Evolutionary conservation across 2,888 invertebrate genomes (phyloP), one percentile per base, ranked within the genome.

Genomic region (Torymus aiolomorphi): DNA sequence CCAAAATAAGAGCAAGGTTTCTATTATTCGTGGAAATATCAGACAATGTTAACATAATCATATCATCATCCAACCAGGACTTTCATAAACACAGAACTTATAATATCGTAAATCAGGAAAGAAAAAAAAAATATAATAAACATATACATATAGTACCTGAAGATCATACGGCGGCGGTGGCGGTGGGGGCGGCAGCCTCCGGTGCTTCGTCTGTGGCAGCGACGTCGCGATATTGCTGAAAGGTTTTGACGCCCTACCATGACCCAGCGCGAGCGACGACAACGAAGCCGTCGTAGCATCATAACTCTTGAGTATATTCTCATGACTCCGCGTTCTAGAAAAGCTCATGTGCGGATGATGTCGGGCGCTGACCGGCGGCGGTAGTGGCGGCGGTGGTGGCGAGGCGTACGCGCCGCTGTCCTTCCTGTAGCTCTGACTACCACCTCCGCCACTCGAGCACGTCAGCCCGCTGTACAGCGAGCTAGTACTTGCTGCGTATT

Each of bases 221-320:
- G 88, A 84, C 16, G 87, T 88, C 3, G 72, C 61, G 13, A 69
- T 79, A 49, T 24, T 80, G 31, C 54, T 49, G 18, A 52, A 31
- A 1, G 82, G 67, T 2, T n/a, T 31, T 16, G 42, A 42, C 42
- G 42, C 8, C 8, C 24, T 42, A 2, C 56, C 57, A 0, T 12
- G 51, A 52, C 92, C 90, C 18, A 89, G 91, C 11, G 92, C 87
- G 62, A 88, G 72, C 11, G 87, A 88, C 31, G 89, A 89, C 72
- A 88, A 82, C 16, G 87, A 88, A 0, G 59, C 61, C 11, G 76
- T 54, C 1, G 85, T 83, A 62, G 87, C 90, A 82, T 94, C 94
- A 84, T 94, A 91, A 76, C 93, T 93, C 86, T 94, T 95, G 82
- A 96, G 91, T 86, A 96, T 95, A 88, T 96, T 96, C 87, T 96